Base-by-base conservation (phyloP, 2,797 vertebrate species). In the Protosalanx chinensis region DNA sequence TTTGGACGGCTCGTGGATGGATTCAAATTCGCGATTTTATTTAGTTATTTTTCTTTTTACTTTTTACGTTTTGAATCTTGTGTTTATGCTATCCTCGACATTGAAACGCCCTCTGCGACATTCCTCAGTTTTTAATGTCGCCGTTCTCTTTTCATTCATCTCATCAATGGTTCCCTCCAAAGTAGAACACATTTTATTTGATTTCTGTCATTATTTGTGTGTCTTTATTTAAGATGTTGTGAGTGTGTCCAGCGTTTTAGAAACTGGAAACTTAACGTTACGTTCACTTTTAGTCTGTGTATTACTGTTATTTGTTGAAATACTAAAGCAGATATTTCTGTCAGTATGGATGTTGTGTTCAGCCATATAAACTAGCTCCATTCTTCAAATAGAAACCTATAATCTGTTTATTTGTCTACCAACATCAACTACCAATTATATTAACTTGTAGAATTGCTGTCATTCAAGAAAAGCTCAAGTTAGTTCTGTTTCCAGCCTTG, bases 141-240 rank as follows among this genome's bases (percentile, higher is more conserved):
- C 6, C 27, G 12, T 5, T 37, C 15, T 46, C 23, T 56, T 75
- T 64, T 29, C 67, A 58, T 68, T 23, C 72, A 62, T 71, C 32
- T 27, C 37, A 13, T 70, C 6, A 10, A 29, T 2, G 3, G 79
- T 86, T 75, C 80, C 81, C 82, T 71, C 10, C 33, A 20, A 68
- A 33, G 29, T n/a, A 74, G 82, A 82, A 78, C 83, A 75, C 61
- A 78, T 84, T 88, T 84, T 61, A 87, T 82, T 57, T 75, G 78
- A 67, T 82, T 35, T 35, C 6, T 35, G 76, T 78, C 7, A 71
- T 56, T 79, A 56, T 82, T 86, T 32, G 23, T 23, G 57, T 56
- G 35, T 65, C 51, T 72, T 59, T 30, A 76, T 53, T 18, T 18
- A 56, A 56, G 15, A n/a, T 56, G 15, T 16, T 56, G 5, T 53